Percentiles rank a stretch among this genome's conserved stretches.
Conservation (phyloP, 2,888 invertebrate species). For the Eudasyphora cyanicolor region DNA sequence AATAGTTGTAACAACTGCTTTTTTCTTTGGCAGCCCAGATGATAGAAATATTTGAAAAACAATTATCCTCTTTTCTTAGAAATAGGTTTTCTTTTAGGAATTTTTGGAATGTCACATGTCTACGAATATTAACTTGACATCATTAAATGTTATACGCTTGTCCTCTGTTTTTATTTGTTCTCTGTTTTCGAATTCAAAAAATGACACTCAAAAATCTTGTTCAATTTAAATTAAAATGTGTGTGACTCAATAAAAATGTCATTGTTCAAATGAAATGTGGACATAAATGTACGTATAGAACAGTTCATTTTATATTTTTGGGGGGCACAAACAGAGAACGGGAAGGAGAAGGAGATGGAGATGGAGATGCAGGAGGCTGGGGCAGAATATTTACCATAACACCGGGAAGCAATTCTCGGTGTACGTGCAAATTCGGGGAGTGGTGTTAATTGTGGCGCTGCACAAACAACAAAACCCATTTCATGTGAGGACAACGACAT, state of each 20-base stretch:
- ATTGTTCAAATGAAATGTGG: conserved; percentile 35
- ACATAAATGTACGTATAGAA: conserved; percentile 13
- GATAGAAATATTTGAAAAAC: no score
- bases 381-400: conserved; percentile 23
- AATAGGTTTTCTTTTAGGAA: no score
- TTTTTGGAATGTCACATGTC: no score
- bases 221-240: conserved; percentile 71
- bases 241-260: conserved; percentile 60
- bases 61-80: no score
- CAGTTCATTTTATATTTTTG: not conserved
- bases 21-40: no score
- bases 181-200: not conserved
- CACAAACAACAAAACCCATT: not conserved
- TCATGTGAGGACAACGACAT: no score
- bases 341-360: not conserved
- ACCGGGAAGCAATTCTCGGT: not conserved
- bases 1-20: no score
- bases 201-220: conserved; percentile 27
- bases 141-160: not conserved
- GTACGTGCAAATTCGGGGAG: conserved; percentile 23
- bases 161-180: not conserved
- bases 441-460: conserved; percentile 41
- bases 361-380: not conserved
- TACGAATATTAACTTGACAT: not conserved
- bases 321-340: not conserved